Evolutionary conservation across 2,113 vertebrate species (phyloP).

Genomic region (Plotosus lineatus): DNA sequence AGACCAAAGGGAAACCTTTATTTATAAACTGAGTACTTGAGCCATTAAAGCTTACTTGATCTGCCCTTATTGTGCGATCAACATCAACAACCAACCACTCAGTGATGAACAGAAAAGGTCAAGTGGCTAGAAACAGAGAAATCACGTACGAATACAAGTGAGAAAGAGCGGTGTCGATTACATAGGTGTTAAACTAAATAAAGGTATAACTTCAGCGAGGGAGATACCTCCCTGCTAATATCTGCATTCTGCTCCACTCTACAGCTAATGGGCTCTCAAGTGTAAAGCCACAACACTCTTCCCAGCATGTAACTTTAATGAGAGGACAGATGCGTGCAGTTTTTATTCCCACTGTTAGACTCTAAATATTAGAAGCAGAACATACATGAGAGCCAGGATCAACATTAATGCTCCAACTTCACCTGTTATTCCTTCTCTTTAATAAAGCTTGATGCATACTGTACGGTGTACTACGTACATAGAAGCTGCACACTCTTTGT

Average conservation of each 20-base stretch:
- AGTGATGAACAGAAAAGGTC: background rate
- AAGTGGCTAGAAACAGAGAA: background rate
- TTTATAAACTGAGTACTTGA: constrained; percentile 37
- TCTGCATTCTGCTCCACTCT: constrained; percentile 13
- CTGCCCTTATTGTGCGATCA: background rate
- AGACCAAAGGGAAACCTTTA: constrained; percentile 40
- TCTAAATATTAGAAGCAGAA: constrained; percentile 11
- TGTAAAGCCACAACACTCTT: constrained; percentile 32
- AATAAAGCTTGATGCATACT: background rate
- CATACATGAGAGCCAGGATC: constrained; percentile 9
- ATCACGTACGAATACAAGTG: background rate
- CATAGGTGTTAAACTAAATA: background rate
- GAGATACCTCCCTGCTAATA: constrained; percentile 3
- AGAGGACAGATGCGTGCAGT: constrained; percentile 33
- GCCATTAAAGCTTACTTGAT: background rate
- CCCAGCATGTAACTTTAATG: constrained; percentile 45
- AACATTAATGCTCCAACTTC: background rate
- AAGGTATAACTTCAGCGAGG: background rate
- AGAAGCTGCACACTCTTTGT: background rate
- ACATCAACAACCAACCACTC: background rate
- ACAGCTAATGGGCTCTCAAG: constrained; percentile 45
- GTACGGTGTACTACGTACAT: background rate
- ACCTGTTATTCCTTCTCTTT: background rate
- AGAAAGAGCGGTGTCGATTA: background rate
- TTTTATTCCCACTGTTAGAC: constrained; percentile 42